A percentile compares a stretch with the other conserved stretches of the same genome.
Evolutionary conservation across 2,797 vertebrate genomes (phyloP).

Genomic region (Phrynocephalus vlangalii): DNA sequence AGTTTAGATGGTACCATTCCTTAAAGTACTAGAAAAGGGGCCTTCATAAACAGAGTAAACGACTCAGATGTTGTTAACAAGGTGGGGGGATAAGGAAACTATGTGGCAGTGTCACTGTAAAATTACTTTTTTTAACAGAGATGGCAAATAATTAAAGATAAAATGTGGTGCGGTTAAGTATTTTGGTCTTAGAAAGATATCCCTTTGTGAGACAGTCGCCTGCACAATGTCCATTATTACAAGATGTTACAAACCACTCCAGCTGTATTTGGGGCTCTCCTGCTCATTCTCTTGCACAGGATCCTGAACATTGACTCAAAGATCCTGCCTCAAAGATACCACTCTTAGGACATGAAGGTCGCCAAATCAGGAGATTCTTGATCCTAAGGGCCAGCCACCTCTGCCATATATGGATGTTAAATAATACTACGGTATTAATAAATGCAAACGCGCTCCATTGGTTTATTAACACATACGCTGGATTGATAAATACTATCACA

Average conservation of each 20-base stretch:
- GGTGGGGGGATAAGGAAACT: not conserved
- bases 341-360: not conserved
- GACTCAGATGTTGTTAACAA: not conserved
- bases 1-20: slow-evolving; percentile 32
- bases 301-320: not conserved
- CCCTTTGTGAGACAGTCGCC: not conserved
- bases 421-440: no score
- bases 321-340: not conserved
- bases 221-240: not conserved
- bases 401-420: not conserved
- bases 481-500: no score
- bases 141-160: not conserved
- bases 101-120: not conserved
- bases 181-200: not conserved
- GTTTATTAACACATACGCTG: no score
- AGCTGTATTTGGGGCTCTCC: not conserved
- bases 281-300: not conserved
- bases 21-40: not conserved
- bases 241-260: not conserved
- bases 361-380: not conserved
- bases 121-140: not conserved
- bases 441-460: no score
- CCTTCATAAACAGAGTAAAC: not conserved
- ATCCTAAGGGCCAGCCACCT: not conserved
- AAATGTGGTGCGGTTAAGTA: not conserved